Conservation (phyloP, 2,888 invertebrate genomes). For the Heliconius aoede region DNA sequence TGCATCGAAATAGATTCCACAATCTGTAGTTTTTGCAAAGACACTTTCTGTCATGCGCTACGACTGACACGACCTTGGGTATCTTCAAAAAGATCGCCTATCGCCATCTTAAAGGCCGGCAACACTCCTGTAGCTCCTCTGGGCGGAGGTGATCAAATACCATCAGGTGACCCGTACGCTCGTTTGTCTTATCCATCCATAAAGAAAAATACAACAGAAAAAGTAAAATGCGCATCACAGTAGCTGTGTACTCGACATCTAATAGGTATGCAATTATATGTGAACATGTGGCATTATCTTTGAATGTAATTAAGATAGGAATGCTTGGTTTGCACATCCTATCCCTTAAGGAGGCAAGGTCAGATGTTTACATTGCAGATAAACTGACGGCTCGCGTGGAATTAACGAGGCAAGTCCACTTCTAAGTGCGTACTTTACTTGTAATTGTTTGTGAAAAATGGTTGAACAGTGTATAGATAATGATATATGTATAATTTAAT, state of each 20-base stretch:
- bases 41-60: too few species aligned
- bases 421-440: conserved; percentile 25
- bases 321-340: conserved; percentile 48
- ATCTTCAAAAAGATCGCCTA: too few species aligned
- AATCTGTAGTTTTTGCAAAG: too few species aligned
- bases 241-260: conserved; percentile 19
- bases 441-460: conserved; percentile 14
- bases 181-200: too few species aligned
- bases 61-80: too few species aligned
- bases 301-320: conserved; percentile 45
- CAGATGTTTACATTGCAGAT: conserved; percentile 52
- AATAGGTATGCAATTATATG: conserved; percentile 38
- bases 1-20: too few species aligned
- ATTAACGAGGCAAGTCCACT: conserved; percentile 42
- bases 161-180: too few species aligned
- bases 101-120: too few species aligned
- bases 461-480: neutral
- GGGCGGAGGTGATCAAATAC: too few species aligned
- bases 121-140: too few species aligned
- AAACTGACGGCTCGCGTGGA: conserved; percentile 45
- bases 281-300: conserved; percentile 32
- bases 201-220: neutral
- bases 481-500: neutral
- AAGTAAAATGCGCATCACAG: neutral
- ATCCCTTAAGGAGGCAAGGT: conserved; percentile 52